Evolutionary conservation across 2,113 vertebrate genomes (phyloP).

Genomic region (Psephotus haematonotus): DNA sequence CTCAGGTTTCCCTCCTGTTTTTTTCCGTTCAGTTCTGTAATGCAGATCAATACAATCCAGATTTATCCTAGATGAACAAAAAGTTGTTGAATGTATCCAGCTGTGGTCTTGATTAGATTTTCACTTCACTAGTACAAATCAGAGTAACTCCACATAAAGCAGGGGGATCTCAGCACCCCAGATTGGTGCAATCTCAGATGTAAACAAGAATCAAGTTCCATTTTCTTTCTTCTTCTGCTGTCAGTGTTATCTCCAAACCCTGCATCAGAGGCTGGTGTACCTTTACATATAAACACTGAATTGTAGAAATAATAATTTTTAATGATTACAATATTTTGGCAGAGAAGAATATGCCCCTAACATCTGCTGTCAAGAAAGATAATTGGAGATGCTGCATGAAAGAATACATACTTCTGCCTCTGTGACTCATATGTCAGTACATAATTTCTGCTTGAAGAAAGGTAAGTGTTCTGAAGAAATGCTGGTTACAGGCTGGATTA

Average conservation of each 20-base stretch:
- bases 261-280: background rate
- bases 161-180: background rate
- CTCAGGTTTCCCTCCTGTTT: slow-evolving; percentile 12
- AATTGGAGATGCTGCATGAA: background rate
- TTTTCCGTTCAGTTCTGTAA: slow-evolving; percentile 25
- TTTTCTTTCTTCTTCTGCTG: background rate
- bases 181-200: background rate
- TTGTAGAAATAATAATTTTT: background rate
- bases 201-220: background rate
- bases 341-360: background rate
- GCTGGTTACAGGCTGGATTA: background rate
- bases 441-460: background rate
- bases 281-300: background rate
- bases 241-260: background rate
- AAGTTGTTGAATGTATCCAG: slow-evolving; percentile 17
- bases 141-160: background rate
- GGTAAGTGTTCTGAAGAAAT: background rate
- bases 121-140: slow-evolving; percentile 30
- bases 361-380: background rate
- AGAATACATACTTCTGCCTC: background rate
- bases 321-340: background rate
- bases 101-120: slow-evolving; percentile 50
- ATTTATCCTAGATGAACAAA: slow-evolving; percentile 3
- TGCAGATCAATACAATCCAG: slow-evolving; percentile 16
- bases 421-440: background rate